phyloP scores from a whole-genome alignment of 2,888 invertebrate genomes.

The Drosophila stalkeri region DNA sequence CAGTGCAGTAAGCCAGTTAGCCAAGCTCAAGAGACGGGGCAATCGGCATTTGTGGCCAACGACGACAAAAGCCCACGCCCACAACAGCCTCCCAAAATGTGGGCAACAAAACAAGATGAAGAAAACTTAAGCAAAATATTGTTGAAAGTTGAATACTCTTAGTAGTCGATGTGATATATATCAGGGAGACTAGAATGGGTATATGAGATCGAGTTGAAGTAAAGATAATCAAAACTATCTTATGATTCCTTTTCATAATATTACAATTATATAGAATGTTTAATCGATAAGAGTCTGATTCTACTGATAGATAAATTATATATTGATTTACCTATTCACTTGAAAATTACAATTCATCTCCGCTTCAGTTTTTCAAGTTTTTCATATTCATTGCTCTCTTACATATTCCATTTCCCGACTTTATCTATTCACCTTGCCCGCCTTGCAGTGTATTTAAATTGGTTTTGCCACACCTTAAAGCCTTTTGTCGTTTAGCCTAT shows the following conservation, averaged over 20 bases:
- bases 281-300: too few species aligned
- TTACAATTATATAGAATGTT: too few species aligned
- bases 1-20: constrained; percentile 12
- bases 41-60: constrained; percentile 23
- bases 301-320: too few species aligned
- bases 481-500: constrained; percentile 13
- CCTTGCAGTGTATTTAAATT: constrained; percentile 6
- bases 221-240: neutral
- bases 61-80: constrained; percentile 15
- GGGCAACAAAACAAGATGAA: constrained; percentile 1
- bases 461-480: constrained; percentile 55
- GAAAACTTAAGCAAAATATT: neutral
- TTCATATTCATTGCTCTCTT: neutral
- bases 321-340: too few species aligned
- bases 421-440: neutral
- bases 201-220: neutral
- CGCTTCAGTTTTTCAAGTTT: neutral
- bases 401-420: neutral
- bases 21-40: constrained; percentile 17
- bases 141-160: neutral
- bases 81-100: constrained; percentile 18
- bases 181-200: neutral
- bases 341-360: too few species aligned
- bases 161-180: neutral
- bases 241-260: too few species aligned